Evolutionary conservation across 53 echinoderm and acorn worm species (phyloP), one percentile per base, ranked within the genome.

Genomic region (Temnopleurus reevesii): DNA sequence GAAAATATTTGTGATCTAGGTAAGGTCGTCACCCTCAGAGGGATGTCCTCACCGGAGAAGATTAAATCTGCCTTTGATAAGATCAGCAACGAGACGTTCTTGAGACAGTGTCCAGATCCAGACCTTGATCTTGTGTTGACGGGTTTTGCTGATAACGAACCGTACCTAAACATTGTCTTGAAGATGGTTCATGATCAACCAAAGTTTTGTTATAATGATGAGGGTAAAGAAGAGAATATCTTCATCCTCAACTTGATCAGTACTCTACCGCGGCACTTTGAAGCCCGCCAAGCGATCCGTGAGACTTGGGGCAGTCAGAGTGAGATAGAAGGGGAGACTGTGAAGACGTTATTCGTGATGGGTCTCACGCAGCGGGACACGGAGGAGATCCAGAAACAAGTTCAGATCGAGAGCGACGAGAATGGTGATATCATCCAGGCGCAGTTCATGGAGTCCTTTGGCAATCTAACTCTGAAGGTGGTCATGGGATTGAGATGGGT

Each of bases 381-480:
- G 8, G 79, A 90, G 12, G 89, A 92, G 35, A 92, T 96, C 53
- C 96, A 96, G 71, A 60, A 89, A 55, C 81, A 91, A 49, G 91
- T 96, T 9, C 90, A 95, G 36, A 60, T 81, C 6, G 96, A 96
- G 64, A 91, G 93, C 45, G 92, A 92, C 23, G 44, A 81, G 15
- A 94, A 86, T 34, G 91, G 92, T 2, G 98, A 97, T 55, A 92
- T 97, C 76, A 93, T 97, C 45, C 95, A 95, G 76, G 94, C 93
- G 2, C 51, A 87, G 65, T 95, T 95, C 49, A 30, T 23, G 2
- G 98, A 95, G 33, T 95, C 95, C 41, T 97, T 94, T 54, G 91
- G 84, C 23, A 95, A 97, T 83, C 76, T 97, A 19, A 94, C 94
- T 0, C 56, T 97, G 51, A 97, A 97, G 53, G 95, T 94, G 15